phyloP scores from a whole-genome alignment of 2,113 vertebrate species.

The Lepus timidus region DNA sequence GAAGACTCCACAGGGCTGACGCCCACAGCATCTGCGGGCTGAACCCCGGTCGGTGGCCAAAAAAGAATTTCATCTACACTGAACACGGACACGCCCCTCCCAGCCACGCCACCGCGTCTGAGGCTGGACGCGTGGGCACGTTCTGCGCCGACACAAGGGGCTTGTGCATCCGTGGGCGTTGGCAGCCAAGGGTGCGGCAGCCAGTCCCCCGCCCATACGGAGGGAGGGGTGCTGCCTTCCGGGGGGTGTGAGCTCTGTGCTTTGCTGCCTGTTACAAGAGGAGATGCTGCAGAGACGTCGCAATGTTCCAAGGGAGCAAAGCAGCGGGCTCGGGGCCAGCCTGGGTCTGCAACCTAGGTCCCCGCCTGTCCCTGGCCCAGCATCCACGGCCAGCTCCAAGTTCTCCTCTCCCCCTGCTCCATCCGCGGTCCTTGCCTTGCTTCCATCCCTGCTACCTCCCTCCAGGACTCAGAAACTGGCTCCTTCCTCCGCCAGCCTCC shows the following conservation, averaged over 20 bases:
- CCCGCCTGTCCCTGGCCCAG: rapidly evolving
- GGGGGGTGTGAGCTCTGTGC: rapidly evolving
- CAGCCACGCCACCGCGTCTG: too few species aligned
- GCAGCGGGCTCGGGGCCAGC: neutral
- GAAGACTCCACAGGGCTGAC: neutral
- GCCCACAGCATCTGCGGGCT: too few species aligned
- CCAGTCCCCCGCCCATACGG: too few species aligned
- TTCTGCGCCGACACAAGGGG: too few species aligned
- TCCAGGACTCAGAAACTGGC: too few species aligned
- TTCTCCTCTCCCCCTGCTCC: neutral
- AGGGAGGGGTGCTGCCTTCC: too few species aligned
- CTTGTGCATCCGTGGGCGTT: too few species aligned
- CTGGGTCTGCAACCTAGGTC: neutral
- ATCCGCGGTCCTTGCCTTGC: neutral
- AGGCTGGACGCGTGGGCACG: too few species aligned
- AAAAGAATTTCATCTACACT: too few species aligned
- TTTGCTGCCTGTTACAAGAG: neutral
- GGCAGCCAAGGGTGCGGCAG: too few species aligned
- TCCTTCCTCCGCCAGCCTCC: neutral
- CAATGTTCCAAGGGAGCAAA: neutral
- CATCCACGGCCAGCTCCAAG: neutral
- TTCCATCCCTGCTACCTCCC: neutral
- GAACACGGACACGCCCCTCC: too few species aligned
- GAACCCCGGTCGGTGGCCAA: too few species aligned
- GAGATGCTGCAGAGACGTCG: neutral